Percentiles rank a stretch among this genome's conserved stretches.
phyloP scores from a whole-genome alignment of 2,797 vertebrate genomes.

The Sebastes iracundus region DNA sequence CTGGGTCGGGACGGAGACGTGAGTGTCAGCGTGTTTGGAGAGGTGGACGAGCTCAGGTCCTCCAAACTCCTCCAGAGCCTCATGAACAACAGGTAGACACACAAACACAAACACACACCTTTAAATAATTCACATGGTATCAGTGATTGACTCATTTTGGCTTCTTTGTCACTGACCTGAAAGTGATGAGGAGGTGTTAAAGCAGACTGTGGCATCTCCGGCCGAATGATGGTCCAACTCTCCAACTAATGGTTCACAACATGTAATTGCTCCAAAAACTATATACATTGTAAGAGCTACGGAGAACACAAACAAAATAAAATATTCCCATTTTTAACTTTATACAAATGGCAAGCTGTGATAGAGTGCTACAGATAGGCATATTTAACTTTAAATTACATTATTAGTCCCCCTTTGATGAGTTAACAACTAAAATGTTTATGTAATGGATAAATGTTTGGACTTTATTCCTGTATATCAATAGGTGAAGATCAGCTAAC shows the following conservation, averaged over 20 bases:
- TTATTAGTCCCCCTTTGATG: not conserved
- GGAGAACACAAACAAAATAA: too few species aligned
- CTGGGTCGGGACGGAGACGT: conserved; percentile 84
- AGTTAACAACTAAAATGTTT: not conserved
- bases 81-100: conserved; percentile 63
- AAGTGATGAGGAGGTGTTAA: not conserved
- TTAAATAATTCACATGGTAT: not conserved
- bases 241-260: fast-evolving
- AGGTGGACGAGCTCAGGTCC: conserved; percentile 77
- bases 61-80: conserved; percentile 76
- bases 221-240: too few species aligned
- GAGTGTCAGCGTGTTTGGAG: conserved; percentile 80
- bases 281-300: too few species aligned
- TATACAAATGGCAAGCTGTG: too few species aligned
- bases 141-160: not conserved
- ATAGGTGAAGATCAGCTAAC: not conserved
- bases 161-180: not conserved
- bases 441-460: not conserved
- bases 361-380: too few species aligned
- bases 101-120: too few species aligned
- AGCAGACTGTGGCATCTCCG: not conserved
- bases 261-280: too few species aligned
- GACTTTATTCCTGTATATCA: not conserved
- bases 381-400: too few species aligned
- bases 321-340: too few species aligned